Percentiles rank a stretch among this genome's conserved stretches.
Evolutionary conservation across 2,797 vertebrate genomes (phyloP).

Genomic region (Cirrhinus mrigala): DNA sequence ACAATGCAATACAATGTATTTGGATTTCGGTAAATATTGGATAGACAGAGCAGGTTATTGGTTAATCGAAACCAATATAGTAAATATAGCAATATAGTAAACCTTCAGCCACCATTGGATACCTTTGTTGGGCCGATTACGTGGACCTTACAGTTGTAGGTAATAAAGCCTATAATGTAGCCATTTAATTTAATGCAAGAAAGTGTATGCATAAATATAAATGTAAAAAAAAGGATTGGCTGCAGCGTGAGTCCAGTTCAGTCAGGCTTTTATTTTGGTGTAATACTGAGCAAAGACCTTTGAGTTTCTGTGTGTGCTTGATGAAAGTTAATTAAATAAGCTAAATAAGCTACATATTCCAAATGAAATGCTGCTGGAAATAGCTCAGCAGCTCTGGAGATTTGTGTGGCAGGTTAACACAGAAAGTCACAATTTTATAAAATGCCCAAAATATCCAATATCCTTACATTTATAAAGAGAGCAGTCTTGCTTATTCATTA

Average conservation of each 20-base stretch:
- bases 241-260: not conserved
- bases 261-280: not conserved
- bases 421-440: not conserved
- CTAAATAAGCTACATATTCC: not conserved
- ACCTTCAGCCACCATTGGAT: too few relatives aligned
- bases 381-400: not conserved
- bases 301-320: not conserved
- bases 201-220: not conserved
- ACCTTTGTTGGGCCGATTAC: too few relatives aligned
- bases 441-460: not conserved
- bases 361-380: not conserved
- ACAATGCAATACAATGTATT: not conserved
- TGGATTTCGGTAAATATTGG: too few relatives aligned
- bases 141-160: not conserved
- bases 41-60: too few relatives aligned
- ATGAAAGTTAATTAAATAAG: not conserved
- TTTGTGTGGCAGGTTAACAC: not conserved
- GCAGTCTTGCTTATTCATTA: not conserved
- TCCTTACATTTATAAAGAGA: not conserved
- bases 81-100: too few relatives aligned
- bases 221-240: not conserved
- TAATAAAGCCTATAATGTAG: not conserved
- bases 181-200: not conserved
- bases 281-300: not conserved
- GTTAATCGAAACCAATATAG: too few relatives aligned